These are phyloP conservation scores for Notodonta dromedarius DNA, from an alignment of 2,888 invertebrate genomes.

Conservation along the genomic window DNA sequence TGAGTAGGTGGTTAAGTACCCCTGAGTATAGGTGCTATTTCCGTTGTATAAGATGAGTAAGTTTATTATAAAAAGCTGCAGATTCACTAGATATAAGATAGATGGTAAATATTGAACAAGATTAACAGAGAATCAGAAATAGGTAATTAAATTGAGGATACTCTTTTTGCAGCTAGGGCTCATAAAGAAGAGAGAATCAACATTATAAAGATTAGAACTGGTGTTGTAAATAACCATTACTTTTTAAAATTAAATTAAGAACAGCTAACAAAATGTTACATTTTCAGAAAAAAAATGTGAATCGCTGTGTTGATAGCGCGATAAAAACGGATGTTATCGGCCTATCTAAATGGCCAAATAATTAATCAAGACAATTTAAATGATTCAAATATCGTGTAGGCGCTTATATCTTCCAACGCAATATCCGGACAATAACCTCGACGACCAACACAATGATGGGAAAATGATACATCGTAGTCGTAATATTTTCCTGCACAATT, in stretches of 20 bases:
- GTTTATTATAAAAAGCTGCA: background rate
- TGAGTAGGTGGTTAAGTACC: conserved; percentile 1
- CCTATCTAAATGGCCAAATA: background rate
- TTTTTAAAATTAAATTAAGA: no score
- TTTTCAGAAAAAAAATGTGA: no score
- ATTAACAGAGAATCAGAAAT: no score
- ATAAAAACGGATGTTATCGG: background rate
- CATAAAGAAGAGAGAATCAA: no score
- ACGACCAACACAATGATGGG: conserved; percentile 3
- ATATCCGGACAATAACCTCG: conserved; percentile 4
- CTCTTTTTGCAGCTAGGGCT: no score
- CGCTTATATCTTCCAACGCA: conserved; percentile 2
- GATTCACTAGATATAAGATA: no score
- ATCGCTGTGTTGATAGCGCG: background rate
- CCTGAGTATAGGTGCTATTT: background rate
- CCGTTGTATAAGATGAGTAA: background rate
- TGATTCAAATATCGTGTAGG: background rate
- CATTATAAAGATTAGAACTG: no score
- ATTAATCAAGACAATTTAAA: conserved; percentile 3
- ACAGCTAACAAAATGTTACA: no score
- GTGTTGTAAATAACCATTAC: no score
- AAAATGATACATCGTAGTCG: background rate
- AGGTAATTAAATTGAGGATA: no score
- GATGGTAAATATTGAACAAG: no score
- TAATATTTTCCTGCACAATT: background rate